A percentile compares a stretch with the other conserved stretches of the same genome.
phyloP scores from a whole-genome alignment of 2,888 invertebrate genomes.

The Ectemnius continuus region DNA sequence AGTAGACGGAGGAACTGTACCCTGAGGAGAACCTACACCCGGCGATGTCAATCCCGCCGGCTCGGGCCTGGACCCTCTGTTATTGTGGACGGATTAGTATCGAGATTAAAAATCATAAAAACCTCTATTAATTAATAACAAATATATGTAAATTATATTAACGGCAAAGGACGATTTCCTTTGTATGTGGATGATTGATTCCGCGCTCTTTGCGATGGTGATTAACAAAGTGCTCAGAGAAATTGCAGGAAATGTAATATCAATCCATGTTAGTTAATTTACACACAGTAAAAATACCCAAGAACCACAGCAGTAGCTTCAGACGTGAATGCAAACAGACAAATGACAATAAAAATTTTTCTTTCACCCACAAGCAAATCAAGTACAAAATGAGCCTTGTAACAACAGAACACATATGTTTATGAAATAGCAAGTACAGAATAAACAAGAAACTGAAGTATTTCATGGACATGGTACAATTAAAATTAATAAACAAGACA shows the following conservation, averaged over 20 bases:
- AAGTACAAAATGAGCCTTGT: slow-evolving; percentile 30
- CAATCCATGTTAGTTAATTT: slow-evolving; percentile 35
- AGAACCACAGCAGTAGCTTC: slow-evolving; percentile 43
- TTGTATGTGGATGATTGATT: neutral
- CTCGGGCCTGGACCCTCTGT: slow-evolving; percentile 88
- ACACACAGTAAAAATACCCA: slow-evolving; percentile 30
- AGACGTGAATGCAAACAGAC: slow-evolving; percentile 32
- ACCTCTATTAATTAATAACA: slow-evolving; percentile 4
- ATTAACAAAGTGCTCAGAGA: neutral
- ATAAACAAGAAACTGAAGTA: neutral
- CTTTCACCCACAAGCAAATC: slow-evolving; percentile 49
- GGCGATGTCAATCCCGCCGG: slow-evolving; percentile 83
- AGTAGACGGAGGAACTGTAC: slow-evolving; percentile 81
- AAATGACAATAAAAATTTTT: slow-evolving; percentile 27
- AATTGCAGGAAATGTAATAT: slow-evolving; percentile 13
- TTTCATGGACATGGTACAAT: slow-evolving; percentile 11
- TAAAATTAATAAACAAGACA: neutral
- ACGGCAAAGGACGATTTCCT: neutral
- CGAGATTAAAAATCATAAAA: slow-evolving; percentile 31
- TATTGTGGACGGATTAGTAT: slow-evolving; percentile 64
- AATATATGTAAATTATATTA: neutral
- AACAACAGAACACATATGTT: slow-evolving; percentile 23
- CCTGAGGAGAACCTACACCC: slow-evolving; percentile 82
- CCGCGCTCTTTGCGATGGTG: neutral
- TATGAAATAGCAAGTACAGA: neutral